These are phyloP conservation scores for Cydia strobilella DNA, from an alignment of 1,140 invertebrate genomes.

Conservation along the genomic window DNA sequence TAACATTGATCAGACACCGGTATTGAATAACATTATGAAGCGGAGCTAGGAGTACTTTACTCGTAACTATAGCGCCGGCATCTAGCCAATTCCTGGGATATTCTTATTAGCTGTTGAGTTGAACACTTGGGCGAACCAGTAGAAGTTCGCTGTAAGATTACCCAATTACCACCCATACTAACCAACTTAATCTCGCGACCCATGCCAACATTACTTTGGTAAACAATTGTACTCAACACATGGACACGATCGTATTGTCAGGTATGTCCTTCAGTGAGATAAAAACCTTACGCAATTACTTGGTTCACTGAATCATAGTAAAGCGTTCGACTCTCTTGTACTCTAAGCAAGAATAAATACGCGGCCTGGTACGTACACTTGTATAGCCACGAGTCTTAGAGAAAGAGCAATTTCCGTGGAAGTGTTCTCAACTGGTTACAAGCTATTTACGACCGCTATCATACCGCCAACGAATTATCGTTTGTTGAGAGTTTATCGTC, in stretches of 20 bases:
- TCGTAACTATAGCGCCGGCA: constrained; percentile 38
- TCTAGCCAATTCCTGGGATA: constrained; percentile 36
- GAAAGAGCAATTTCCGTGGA: constrained; percentile 48
- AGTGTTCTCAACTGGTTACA: constrained; percentile 42
- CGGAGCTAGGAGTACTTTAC: constrained; percentile 34
- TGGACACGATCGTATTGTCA: not conserved
- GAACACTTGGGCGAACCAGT: not conserved
- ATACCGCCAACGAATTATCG: constrained; percentile 43
- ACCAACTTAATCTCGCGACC: not conserved
- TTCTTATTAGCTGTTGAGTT: not conserved
- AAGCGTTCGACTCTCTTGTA: not conserved
- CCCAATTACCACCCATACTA: too few species aligned
- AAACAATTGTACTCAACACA: not conserved
- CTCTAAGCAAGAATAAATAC: not conserved
- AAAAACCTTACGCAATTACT: too few species aligned
- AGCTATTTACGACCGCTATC: constrained; percentile 35
- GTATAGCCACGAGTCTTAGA: constrained; percentile 7
- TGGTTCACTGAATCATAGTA: too few species aligned
- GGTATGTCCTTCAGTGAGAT: not conserved
- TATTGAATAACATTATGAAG: constrained; percentile 55
- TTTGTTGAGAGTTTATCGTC: constrained; percentile 39
- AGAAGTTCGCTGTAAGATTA: not conserved
- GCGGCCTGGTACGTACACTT: not conserved
- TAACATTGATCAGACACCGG: constrained; percentile 57
- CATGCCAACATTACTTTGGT: not conserved